Evolutionary conservation across 1,140 invertebrate genomes (phyloP).

Genomic region (Trichonephila inaurata): DNA sequence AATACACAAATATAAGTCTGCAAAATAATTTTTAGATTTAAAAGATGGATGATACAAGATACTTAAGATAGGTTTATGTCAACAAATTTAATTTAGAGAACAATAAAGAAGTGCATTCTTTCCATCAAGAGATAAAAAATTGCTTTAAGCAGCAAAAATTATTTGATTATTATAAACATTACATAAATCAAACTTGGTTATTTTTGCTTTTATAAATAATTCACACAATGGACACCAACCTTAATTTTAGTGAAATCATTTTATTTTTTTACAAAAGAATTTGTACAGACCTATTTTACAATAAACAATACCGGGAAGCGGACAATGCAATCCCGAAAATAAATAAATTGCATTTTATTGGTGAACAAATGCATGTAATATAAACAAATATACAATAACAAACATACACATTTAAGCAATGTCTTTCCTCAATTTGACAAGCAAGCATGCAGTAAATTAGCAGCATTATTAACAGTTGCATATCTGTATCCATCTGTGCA

Average conservation of each 20-base stretch:
- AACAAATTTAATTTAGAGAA: too few relatives aligned
- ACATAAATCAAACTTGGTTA: too few relatives aligned
- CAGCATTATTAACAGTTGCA: conserved; percentile 39
- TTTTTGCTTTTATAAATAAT: not conserved
- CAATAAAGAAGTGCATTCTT: too few relatives aligned
- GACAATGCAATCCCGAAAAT: conserved; percentile 61
- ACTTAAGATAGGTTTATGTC: too few relatives aligned
- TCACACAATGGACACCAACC: not conserved
- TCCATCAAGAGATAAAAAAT: too few relatives aligned
- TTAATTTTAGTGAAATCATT: conserved; percentile 53
- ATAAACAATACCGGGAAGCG: conserved; percentile 70
- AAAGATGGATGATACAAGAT: too few relatives aligned
- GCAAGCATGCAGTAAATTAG: conserved; percentile 39
- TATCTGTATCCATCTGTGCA: conserved; percentile 35
- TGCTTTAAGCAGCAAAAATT: too few relatives aligned
- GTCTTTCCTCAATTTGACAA: conserved; percentile 57
- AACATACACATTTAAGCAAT: conserved; percentile 69
- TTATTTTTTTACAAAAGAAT: conserved; percentile 74
- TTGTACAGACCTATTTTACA: conserved; percentile 76
- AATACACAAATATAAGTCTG: too few relatives aligned
- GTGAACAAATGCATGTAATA: conserved; percentile 63
- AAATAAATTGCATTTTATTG: conserved; percentile 74
- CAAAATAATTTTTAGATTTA: too few relatives aligned
- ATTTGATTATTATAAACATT: too few relatives aligned
- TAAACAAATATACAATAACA: conserved; percentile 76